Evolutionary conservation across 2,797 vertebrate species (phyloP), one percentile per base, ranked within the genome.

Genomic region (Anableps anableps): DNA sequence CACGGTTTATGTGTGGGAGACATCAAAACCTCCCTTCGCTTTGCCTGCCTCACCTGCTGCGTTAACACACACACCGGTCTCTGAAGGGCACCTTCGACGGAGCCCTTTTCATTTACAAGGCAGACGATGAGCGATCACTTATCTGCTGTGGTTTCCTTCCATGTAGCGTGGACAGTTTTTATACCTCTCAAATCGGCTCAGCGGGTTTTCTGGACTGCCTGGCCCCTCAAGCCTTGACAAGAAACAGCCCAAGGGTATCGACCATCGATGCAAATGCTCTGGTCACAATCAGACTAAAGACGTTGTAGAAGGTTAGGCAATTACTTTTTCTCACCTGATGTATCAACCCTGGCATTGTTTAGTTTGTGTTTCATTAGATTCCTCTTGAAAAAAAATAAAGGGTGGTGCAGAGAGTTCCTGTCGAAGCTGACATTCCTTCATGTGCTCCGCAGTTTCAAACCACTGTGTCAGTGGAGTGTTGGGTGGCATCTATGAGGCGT

Each of bases 11-110:
- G 90, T 91, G 91, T 89, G 91, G 89, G 85, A 93, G 91, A 93
- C 91, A 93, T 92, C 94, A 95, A n/a, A 94, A 90, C 89, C 86
- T 89, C 89, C 88, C 92, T 84, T 80, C 43, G 64, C 89, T 92
- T 88, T 64, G 82, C 82, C 87, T 75, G 80, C 80, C 70, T 89
- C 84, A 79, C 91, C 91, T 79, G 60, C 90, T 89, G 92, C 83
- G 89, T 83, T 76, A 29, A 48, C 80, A 66, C 84, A 80, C 74
- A 75, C 83, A 80, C 87, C 78, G 34, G 86, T 83, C 85, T 84
- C 81, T 91, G 90, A 95, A 95, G 91, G 94, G 94, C 94, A 94
- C 92, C 93, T 95, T 94, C 82, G 58, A 75, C 64, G 1, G 34
- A 87, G 80, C 71, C 79, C 83, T 85, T 80, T 87, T 90, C 85